A percentile compares a stretch with the other conserved stretches of the same genome.
Conservation (phyloP, 30 jellyfish, hydroid and myxozoan genomes). For the Cassiopea xamachana region DNA sequence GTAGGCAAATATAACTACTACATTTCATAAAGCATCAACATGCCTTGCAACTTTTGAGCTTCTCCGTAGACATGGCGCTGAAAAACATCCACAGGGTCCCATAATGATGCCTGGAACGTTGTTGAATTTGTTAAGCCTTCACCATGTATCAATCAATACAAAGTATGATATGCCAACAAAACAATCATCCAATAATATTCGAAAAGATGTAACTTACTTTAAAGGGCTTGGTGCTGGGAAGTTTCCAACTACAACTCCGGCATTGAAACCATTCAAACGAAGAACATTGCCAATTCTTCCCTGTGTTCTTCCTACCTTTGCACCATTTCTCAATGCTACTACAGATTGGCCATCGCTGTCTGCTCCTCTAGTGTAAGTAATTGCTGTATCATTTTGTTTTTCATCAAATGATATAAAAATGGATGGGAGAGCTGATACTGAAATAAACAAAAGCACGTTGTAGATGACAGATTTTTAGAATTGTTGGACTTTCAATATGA, state of each 20-base stretch:
- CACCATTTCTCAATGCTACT: not conserved
- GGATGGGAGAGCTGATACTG: not conserved
- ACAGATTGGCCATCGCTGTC: constrained; percentile 4
- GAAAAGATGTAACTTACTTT: not conserved
- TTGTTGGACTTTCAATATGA: no score
- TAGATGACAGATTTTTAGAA: not conserved
- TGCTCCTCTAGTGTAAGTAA: constrained; percentile 27
- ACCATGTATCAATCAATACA: not conserved
- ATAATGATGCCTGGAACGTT: no score
- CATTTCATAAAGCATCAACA: no score
- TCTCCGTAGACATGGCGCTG: no score
- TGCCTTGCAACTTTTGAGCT: no score
- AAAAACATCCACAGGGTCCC: no score
- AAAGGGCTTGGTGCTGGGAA: not conserved
- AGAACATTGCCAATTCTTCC: constrained; percentile 43
- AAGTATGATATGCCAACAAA: no score
- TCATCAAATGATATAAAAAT: constrained; percentile 23
- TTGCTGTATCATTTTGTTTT: not conserved
- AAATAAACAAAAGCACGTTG: not conserved
- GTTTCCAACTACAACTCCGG: constrained; percentile 22
- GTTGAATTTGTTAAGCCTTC: no score
- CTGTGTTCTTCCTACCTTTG: not conserved
- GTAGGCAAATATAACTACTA: no score
- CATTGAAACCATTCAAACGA: constrained; percentile 30
- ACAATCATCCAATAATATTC: no score